Evolutionary conservation across 2,113 vertebrate species (phyloP).

Genomic region (Cichladusa arquata): DNA sequence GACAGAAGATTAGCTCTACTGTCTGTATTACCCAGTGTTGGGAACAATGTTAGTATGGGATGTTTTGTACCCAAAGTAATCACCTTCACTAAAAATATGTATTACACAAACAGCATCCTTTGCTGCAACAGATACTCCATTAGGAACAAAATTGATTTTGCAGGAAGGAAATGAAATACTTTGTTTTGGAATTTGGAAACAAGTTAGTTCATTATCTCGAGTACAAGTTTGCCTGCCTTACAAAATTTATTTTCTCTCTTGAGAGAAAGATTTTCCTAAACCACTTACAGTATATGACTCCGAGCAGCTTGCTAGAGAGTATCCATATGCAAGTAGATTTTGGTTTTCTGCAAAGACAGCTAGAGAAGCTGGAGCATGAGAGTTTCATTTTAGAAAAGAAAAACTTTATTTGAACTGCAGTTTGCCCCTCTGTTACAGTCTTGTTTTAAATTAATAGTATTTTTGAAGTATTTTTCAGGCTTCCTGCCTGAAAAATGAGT

Average conservation of each 20-base stretch:
- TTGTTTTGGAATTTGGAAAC: slow-evolving; percentile 48
- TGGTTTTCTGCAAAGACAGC: not conserved
- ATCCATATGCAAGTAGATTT: not conserved
- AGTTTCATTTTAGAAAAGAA: not conserved
- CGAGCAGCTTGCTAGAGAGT: not conserved
- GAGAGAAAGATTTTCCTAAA: not conserved
- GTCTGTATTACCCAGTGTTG: slow-evolving; percentile 12
- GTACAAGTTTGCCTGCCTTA: not conserved
- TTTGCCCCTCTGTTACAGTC: not conserved
- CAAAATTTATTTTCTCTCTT: not conserved
- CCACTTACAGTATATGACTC: not conserved
- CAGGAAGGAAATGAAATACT: slow-evolving; percentile 9
- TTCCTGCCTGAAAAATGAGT: not conserved
- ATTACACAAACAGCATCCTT: not conserved
- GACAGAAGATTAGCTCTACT: slow-evolving; percentile 65
- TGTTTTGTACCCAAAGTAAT: slow-evolving; percentile 30
- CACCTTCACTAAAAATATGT: slow-evolving; percentile 6
- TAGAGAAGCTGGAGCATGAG: not conserved
- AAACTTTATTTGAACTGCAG: not conserved
- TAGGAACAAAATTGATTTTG: slow-evolving; percentile 39
- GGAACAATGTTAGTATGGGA: not conserved
- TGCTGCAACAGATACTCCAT: not conserved
- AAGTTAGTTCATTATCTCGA: slow-evolving; percentile 2
- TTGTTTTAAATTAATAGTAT: not conserved
- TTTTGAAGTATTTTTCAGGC: not conserved